Conservation (phyloP, 2,888 invertebrate species). For the Ditula angustiorana region DNA sequence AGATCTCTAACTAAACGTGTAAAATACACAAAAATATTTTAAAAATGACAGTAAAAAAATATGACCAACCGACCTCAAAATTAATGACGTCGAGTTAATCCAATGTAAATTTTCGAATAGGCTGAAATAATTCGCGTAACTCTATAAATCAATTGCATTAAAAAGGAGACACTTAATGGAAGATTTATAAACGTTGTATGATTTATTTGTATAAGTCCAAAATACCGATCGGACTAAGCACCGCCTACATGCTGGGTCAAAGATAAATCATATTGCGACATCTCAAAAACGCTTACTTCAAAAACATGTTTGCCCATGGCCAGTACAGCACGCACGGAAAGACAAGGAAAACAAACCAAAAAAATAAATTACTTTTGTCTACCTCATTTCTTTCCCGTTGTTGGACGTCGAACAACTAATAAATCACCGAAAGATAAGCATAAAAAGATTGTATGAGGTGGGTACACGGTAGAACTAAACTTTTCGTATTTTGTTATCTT, state of each 20-base stretch:
- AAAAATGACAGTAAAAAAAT: neutral
- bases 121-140: conserved; percentile 46
- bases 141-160: conserved; percentile 57
- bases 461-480: conserved; percentile 83
- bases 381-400: conserved; percentile 84
- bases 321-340: conserved; percentile 82
- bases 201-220: conserved; percentile 75
- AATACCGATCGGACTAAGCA: conserved; percentile 83
- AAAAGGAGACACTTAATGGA: conserved; percentile 66
- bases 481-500: conserved; percentile 84
- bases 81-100: conserved; percentile 18
- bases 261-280: conserved; percentile 83
- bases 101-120: conserved; percentile 11
- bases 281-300: conserved; percentile 85
- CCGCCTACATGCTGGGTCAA: conserved; percentile 78
- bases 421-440: conserved; percentile 86
- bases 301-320: conserved; percentile 80
- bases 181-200: conserved; percentile 60
- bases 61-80: neutral
- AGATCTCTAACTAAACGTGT: conserved; percentile 13
- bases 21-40: conserved; percentile 16
- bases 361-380: conserved; percentile 86
- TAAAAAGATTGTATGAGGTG: conserved; percentile 84
- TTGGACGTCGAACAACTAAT: conserved; percentile 82
- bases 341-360: conserved; percentile 84